These are phyloP conservation scores for Theonella swinhoei DNA, from an alignment of 37 sponge, comb jelly and placozoan species.

Conservation along the genomic window DNA sequence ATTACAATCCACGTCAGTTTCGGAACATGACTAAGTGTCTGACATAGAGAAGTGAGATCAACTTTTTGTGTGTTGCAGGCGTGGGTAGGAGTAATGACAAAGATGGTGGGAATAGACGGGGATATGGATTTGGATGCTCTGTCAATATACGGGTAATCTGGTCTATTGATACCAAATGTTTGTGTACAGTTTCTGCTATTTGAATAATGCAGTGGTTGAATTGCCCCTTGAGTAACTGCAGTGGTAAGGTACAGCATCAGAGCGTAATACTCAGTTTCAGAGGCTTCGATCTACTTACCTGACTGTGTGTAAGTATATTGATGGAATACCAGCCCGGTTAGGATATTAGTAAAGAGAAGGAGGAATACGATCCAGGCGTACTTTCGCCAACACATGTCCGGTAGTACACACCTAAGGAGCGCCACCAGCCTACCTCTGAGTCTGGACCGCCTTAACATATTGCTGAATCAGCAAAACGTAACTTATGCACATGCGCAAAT, in stretches of 20 bases:
- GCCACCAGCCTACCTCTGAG: too few species aligned
- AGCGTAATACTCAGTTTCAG: too few species aligned
- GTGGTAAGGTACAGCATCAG: too few species aligned
- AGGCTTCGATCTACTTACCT: too few species aligned
- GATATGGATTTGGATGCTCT: not conserved
- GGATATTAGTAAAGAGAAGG: not conserved
- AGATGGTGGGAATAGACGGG: not conserved
- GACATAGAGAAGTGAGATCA: conserved; percentile 8
- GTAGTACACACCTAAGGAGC: not conserved
- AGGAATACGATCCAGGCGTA: not conserved
- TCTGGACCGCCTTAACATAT: too few species aligned
- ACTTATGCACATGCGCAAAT: too few species aligned
- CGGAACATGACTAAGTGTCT: not conserved
- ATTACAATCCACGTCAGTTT: conserved; percentile 15
- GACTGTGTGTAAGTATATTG: too few species aligned
- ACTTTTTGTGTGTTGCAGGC: conserved; percentile 1
- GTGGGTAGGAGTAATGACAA: conserved; percentile 17
- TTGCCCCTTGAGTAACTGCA: too few species aligned
- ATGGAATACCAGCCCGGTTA: not conserved
- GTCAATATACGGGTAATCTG: not conserved
- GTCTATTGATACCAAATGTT: not conserved
- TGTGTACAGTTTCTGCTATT: not conserved
- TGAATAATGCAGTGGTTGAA: not conserved
- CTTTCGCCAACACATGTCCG: not conserved
- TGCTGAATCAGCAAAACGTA: too few species aligned